Evolutionary conservation across 2,888 invertebrate genomes (phyloP).

Genomic region (Eretmocerus hayati): DNA sequence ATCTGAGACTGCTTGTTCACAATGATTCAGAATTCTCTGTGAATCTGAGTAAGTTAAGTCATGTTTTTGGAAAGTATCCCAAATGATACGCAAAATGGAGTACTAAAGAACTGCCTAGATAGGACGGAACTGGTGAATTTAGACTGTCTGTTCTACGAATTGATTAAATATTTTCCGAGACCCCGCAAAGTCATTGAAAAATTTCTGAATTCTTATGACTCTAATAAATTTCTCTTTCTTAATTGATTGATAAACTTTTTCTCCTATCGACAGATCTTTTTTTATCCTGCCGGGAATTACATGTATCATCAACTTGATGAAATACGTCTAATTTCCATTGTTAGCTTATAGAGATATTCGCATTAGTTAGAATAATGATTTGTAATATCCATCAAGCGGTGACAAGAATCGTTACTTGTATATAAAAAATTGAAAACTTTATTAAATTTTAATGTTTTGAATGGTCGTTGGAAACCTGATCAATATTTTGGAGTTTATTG

Average conservation of each 20-base stretch:
- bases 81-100: conserved; percentile 20
- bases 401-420: conserved; percentile 24
- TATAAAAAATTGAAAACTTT: conserved; percentile 24
- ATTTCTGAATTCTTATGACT: no score
- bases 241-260: no score
- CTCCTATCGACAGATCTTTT: no score
- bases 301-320: no score
- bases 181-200: conserved; percentile 17
- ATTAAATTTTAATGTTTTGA: conserved; percentile 23
- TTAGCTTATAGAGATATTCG: conserved; percentile 23
- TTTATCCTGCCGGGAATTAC: no score
- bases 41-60: conserved; percentile 21
- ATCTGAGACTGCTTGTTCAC: no score
- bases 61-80: conserved; percentile 22
- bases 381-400: conserved; percentile 23
- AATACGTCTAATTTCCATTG: conserved; percentile 23
- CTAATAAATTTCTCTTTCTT: no score
- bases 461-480: conserved; percentile 10
- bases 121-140: conserved; percentile 20
- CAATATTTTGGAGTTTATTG: conserved; percentile 16
- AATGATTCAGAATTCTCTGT: conserved; percentile 17
- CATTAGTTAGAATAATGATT: conserved; percentile 24
- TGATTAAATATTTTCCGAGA: conserved; percentile 18
- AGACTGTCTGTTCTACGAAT: conserved; percentile 21
- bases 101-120: conserved; percentile 20